Conservation (phyloP, 1,140 invertebrate species). For the Drosophila mojavensis region DNA sequence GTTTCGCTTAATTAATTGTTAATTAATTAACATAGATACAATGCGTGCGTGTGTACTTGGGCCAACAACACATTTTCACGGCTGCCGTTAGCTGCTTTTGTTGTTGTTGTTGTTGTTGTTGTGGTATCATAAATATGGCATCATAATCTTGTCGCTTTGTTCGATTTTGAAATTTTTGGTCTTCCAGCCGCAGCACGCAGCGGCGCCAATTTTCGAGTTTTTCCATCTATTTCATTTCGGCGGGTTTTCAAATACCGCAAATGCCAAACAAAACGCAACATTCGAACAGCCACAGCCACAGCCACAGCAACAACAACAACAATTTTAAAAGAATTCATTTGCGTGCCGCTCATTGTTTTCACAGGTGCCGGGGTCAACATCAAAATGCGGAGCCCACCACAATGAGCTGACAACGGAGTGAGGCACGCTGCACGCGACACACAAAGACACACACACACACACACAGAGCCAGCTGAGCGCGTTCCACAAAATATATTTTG, state of each 20-base stretch:
- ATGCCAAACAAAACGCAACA: slow-evolving; percentile 17
- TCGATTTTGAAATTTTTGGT: slow-evolving; percentile 31
- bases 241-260: slow-evolving; percentile 20
- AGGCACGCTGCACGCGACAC: slow-evolving; percentile 21
- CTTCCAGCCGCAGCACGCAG: slow-evolving; percentile 58
- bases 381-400: slow-evolving; percentile 25
- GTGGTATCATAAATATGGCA: slow-evolving; percentile 47
- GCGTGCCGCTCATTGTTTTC: slow-evolving; percentile 46
- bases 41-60: slow-evolving; percentile 34
- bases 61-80: slow-evolving; percentile 66
- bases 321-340: slow-evolving; percentile 41
- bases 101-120: slow-evolving; percentile 50
- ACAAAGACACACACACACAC: slow-evolving; percentile 11
- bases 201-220: slow-evolving; percentile 52
- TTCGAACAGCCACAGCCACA: neutral
- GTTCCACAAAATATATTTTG: slow-evolving; percentile 37
- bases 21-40: slow-evolving; percentile 83
- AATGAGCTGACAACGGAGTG: neutral
- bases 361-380: slow-evolving; percentile 40
- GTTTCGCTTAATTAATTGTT: slow-evolving; percentile 80
- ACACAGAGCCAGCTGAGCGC: neutral
- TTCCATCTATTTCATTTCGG: slow-evolving; percentile 2
- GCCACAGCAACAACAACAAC: neutral
- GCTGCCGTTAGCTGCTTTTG: slow-evolving; percentile 58
- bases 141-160: slow-evolving; percentile 54